A percentile compares a stretch with the other conserved stretches of the same genome.
Evolutionary conservation across 2,797 vertebrate species (phyloP).

Genomic region (Cossypha heuglini): DNA sequence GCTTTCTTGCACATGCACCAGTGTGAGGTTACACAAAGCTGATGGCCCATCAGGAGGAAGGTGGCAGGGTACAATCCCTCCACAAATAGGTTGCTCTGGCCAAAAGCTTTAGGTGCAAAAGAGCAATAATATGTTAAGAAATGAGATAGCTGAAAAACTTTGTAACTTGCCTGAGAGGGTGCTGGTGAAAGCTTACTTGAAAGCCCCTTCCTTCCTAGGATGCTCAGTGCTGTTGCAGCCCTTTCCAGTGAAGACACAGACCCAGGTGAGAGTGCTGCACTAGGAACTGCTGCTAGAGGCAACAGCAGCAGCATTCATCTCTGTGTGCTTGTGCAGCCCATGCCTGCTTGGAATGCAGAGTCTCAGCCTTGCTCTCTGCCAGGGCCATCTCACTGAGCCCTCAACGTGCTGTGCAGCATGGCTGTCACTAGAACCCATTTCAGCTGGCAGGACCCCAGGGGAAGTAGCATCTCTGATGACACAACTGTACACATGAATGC

Average conservation of each 20-base stretch:
- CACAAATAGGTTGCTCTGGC: background rate
- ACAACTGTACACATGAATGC: background rate
- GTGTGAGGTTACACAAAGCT: background rate
- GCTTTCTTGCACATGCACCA: background rate
- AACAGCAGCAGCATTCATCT: background rate
- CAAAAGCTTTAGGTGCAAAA: background rate
- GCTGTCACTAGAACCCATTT: rapidly evolving
- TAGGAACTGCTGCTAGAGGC: rapidly evolving
- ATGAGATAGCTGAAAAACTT: background rate
- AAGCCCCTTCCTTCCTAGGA: background rate
- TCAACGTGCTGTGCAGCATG: background rate
- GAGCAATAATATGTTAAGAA: background rate
- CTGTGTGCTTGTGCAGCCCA: rapidly evolving
- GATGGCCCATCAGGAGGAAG: background rate
- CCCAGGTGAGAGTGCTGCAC: background rate
- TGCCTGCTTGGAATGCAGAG: too few relatives aligned
- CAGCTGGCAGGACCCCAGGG: background rate
- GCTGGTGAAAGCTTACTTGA: background rate
- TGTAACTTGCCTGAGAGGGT: background rate
- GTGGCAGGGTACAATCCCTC: background rate
- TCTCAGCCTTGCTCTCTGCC: background rate
- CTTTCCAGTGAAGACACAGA: background rate
- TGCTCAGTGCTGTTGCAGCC: background rate
- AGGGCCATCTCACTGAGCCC: background rate
- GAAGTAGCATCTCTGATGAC: background rate